These are phyloP conservation scores for Ariolimax columbianus DNA, from an alignment of 2,888 invertebrate genomes.

Conservation along the genomic window DNA sequence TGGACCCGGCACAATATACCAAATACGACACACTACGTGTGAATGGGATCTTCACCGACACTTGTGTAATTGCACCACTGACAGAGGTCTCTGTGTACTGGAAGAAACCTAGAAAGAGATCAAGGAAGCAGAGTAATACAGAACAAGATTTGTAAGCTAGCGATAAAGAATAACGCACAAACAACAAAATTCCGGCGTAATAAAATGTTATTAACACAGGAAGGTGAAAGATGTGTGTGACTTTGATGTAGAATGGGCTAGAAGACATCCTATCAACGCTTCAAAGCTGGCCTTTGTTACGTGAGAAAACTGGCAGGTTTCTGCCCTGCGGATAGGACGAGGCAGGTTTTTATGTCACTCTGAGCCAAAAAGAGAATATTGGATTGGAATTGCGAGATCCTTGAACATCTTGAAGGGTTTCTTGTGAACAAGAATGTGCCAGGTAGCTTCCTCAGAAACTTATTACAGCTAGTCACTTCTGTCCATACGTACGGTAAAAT, in stretches of 20 bases:
- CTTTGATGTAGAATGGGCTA: background rate
- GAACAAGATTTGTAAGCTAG: too few species aligned
- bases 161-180: too few species aligned
- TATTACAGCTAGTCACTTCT: background rate
- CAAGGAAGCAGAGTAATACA: too few species aligned
- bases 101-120: too few species aligned
- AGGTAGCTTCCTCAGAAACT: background rate
- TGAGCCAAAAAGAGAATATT: background rate
- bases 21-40: too few species aligned
- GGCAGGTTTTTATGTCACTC: constrained; percentile 17
- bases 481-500: too few species aligned
- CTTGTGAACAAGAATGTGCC: background rate
- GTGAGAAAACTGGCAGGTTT: constrained; percentile 4
- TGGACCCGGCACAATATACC: too few species aligned
- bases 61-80: too few species aligned
- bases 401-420: background rate
- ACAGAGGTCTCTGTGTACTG: too few species aligned
- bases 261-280: constrained; percentile 12
- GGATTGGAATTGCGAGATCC: constrained; percentile 5
- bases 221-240: background rate
- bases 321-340: background rate
- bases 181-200: too few species aligned
- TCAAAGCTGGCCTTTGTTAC: constrained; percentile 18
- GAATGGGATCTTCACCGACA: too few species aligned
- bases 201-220: background rate